phyloP scores from a whole-genome alignment of 2,797 vertebrate species.

The Chelon labrosus region DNA sequence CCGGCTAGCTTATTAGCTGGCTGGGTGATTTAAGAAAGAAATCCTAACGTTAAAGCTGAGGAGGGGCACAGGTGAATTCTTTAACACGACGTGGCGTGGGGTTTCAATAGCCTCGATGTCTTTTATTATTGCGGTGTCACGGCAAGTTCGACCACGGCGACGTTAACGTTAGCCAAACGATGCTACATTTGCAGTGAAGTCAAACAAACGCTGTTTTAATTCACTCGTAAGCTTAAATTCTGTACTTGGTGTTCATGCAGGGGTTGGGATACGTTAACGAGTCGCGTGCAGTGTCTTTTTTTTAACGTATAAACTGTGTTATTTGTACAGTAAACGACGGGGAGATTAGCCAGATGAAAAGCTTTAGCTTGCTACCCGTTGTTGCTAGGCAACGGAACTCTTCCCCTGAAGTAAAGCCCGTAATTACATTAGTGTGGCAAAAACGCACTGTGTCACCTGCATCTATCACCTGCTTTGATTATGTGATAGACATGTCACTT shows the following conservation, averaged over 20 bases:
- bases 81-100: not conserved
- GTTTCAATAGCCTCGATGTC: accelerated
- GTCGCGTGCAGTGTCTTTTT: not conserved
- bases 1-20: constrained; percentile 20
- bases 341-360: constrained; percentile 75
- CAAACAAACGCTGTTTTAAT: not conserved
- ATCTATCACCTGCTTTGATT: not conserved
- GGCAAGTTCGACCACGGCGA: not conserved
- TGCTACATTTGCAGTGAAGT: not conserved
- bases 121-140: not conserved
- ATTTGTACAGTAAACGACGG: constrained; percentile 25
- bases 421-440: constrained; percentile 81
- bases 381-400: constrained; percentile 85
- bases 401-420: constrained; percentile 73
- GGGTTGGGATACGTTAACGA: accelerated
- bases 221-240: not conserved
- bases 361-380: constrained; percentile 69
- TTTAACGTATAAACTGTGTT: not conserved
- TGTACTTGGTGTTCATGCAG: accelerated
- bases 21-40: not conserved
- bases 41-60: not conserved
- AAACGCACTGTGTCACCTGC: constrained; percentile 30
- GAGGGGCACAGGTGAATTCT: not conserved
- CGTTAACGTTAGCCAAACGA: not conserved
- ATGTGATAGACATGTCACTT: not conserved